Evolutionary conservation across 92 coral and sea anemone species (phyloP).

Genomic region (Isaurus tuberculatus): DNA sequence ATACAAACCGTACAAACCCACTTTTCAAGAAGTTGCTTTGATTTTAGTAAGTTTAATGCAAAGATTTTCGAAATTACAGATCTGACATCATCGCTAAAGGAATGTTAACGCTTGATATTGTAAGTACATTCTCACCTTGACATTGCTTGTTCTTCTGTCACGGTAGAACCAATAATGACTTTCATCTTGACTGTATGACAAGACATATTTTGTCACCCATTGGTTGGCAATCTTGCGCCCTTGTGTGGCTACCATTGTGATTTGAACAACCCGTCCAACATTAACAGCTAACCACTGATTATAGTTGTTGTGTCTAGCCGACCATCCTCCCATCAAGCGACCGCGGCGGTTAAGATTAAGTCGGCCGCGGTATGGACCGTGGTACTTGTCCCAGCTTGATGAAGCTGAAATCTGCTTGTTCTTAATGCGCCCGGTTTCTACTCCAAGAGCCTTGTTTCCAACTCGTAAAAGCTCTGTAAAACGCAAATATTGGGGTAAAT

Average conservation of each 20-base stretch:
- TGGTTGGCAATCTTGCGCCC: constrained; percentile 73
- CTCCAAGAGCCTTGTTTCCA: constrained; percentile 75
- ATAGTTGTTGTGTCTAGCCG: constrained; percentile 83
- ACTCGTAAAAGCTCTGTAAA: constrained; percentile 69
- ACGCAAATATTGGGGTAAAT: neutral
- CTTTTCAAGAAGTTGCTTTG: too few relatives aligned
- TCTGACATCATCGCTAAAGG: too few relatives aligned
- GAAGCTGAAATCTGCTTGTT: constrained; percentile 76
- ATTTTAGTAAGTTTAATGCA: too few relatives aligned
- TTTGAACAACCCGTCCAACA: constrained; percentile 64
- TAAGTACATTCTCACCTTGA: constrained; percentile 18
- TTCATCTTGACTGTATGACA: constrained; percentile 76
- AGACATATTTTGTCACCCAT: constrained; percentile 70
- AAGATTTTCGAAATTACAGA: too few relatives aligned
- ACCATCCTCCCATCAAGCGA: constrained; percentile 85
- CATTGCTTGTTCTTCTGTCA: constrained; percentile 28
- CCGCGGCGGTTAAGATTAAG: constrained; percentile 70
- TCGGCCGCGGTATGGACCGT: constrained; percentile 75
- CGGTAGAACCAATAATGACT: constrained; percentile 69
- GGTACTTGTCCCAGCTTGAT: constrained; percentile 71
- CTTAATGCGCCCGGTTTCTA: constrained; percentile 80
- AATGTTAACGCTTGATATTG: neutral
- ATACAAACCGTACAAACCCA: too few relatives aligned
- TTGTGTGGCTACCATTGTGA: constrained; percentile 84
- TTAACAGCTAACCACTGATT: constrained; percentile 88